These are phyloP conservation scores for Ophion costatus DNA, from an alignment of 2,888 invertebrate species.

Conservation along the genomic window DNA sequence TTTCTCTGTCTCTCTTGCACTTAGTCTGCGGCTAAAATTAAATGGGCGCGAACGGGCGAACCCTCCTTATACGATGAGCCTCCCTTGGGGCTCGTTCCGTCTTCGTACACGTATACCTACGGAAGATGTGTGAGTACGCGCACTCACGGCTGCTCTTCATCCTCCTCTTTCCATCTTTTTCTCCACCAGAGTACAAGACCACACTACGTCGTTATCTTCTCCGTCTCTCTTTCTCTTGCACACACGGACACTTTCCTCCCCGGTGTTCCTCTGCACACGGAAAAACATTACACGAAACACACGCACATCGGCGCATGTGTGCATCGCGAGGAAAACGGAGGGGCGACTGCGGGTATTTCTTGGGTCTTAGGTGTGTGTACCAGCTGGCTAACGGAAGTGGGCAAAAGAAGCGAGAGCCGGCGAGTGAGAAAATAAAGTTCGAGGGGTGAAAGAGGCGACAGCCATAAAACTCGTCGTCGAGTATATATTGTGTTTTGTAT, in stretches of 20 bases:
- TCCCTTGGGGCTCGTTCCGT: slow-evolving; percentile 47
- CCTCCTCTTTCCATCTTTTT: slow-evolving; percentile 21
- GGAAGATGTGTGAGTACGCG: background rate
- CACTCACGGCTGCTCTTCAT: slow-evolving; percentile 10
- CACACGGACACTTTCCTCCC: slow-evolving; percentile 24
- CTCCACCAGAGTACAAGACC: slow-evolving; percentile 16
- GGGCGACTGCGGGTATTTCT: slow-evolving; percentile 35
- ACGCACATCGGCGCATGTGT: background rate
- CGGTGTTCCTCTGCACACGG: background rate
- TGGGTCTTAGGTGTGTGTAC: slow-evolving; percentile 57
- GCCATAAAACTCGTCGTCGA: slow-evolving; percentile 45
- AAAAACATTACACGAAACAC: slow-evolving; percentile 21
- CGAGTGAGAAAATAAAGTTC: slow-evolving; percentile 73
- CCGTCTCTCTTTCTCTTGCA: background rate
- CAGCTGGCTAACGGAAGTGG: slow-evolving; percentile 82
- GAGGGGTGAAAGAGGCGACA: slow-evolving; percentile 63
- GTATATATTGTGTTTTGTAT: slow-evolving; percentile 25
- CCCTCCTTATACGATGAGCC: slow-evolving; percentile 48
- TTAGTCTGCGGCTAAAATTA: slow-evolving; percentile 73
- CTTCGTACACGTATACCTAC: background rate
- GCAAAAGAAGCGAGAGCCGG: slow-evolving; percentile 72
- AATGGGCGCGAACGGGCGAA: slow-evolving; percentile 68
- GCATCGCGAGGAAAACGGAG: slow-evolving; percentile 24
- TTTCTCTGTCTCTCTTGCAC: slow-evolving; percentile 31
- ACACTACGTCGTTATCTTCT: slow-evolving; percentile 34